Conservation (phyloP, 2,888 invertebrate species). For the Eurytoma adleriae region DNA sequence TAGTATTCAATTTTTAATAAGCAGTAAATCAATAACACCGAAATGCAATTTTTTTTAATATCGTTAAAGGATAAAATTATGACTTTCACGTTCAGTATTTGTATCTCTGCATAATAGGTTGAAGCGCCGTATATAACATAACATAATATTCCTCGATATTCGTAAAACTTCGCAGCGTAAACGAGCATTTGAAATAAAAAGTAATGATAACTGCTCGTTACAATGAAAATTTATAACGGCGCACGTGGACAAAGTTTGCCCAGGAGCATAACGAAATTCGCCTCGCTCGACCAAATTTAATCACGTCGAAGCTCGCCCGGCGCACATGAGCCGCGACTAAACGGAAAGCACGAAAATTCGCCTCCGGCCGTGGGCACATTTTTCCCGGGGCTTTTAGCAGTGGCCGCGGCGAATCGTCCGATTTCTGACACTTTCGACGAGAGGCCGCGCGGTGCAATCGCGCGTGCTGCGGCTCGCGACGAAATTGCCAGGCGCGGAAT, state of each 20-base stretch:
- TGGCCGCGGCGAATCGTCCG: conserved; percentile 38
- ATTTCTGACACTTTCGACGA: conserved; percentile 41
- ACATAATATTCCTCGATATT: too few relatives aligned
- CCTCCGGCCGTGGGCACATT: conserved; percentile 13
- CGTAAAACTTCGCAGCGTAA: background rate
- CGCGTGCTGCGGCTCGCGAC: background rate
- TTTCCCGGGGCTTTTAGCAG: conserved; percentile 51
- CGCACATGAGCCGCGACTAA: background rate
- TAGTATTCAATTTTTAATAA: too few relatives aligned
- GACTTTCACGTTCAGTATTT: too few relatives aligned
- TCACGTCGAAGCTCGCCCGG: background rate
- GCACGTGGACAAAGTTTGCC: conserved; percentile 11
- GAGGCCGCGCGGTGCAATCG: background rate
- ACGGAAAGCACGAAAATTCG: conserved; percentile 16
- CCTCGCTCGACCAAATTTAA: conserved; percentile 15
- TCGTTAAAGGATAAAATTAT: too few relatives aligned
- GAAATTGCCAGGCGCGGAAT: conserved; percentile 48
- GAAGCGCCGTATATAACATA: too few relatives aligned
- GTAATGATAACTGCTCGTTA: background rate
- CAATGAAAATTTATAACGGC: conserved; percentile 5
- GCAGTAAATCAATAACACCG: too few relatives aligned
- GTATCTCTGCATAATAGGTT: too few relatives aligned
- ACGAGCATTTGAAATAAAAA: background rate
- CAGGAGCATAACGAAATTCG: conserved; percentile 21
- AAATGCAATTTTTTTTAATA: too few relatives aligned